phyloP scores from a whole-genome alignment of 2,888 invertebrate genomes.

The Lasioglossum villosulum region DNA sequence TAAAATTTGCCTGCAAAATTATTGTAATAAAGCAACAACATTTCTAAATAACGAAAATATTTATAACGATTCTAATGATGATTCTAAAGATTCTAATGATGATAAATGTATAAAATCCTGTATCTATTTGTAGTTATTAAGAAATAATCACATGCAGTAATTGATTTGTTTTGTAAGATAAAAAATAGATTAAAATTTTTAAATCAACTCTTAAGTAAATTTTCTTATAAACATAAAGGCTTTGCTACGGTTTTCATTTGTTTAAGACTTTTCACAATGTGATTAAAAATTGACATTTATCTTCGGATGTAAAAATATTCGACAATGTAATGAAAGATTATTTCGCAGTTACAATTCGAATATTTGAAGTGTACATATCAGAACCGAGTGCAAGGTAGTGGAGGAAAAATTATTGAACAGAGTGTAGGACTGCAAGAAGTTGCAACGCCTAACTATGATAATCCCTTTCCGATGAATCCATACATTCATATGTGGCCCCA shows the following conservation, averaged over 20 bases:
- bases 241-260: background rate
- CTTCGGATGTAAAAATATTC: background rate
- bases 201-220: background rate
- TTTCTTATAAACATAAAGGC: background rate
- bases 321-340: background rate
- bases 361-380: background rate
- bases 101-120: background rate
- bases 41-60: background rate
- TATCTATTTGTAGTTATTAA: background rate
- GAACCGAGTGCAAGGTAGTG: background rate
- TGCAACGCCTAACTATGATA: slow-evolving; percentile 12
- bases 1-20: background rate
- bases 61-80: too few species aligned
- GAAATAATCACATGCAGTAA: background rate
- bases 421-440: slow-evolving; percentile 1
- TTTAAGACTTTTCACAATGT: background rate
- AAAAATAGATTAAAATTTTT: background rate
- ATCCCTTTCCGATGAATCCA: slow-evolving; percentile 44
- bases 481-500: slow-evolving; percentile 25
- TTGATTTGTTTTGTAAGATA: background rate
- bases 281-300: background rate
- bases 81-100: too few species aligned
- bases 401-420: background rate
- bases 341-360: background rate
- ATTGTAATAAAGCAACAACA: background rate